Evolutionary conservation across 2,888 invertebrate species (phyloP).

Genomic region (Agriopis aurantiaria): DNA sequence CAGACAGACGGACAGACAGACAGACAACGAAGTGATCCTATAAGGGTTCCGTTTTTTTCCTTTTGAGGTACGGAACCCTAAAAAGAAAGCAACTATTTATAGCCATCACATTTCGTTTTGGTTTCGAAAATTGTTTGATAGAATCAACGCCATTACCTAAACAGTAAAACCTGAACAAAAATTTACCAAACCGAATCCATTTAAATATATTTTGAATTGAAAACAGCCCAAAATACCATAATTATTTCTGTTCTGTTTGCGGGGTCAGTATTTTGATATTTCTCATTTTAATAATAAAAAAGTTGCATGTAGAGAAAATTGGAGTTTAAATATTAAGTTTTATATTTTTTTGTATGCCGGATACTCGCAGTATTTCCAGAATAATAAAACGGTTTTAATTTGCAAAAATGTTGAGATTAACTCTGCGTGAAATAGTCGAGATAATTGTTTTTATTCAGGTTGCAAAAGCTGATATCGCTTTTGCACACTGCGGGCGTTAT

Average conservation of each 20-base stretch:
- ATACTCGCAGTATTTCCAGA: conserved; percentile 4
- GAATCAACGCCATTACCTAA: no score
- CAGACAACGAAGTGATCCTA: no score
- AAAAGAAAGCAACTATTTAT: no score
- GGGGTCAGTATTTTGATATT: background rate
- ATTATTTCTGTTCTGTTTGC: no score
- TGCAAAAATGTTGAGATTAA: conserved; percentile 14
- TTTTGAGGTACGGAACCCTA: no score
- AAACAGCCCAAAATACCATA: no score
- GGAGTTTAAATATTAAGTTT: conserved; percentile 23
- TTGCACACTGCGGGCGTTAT: background rate
- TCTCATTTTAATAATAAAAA: background rate
- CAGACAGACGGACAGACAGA: no score
- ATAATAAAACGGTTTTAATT: conserved; percentile 20
- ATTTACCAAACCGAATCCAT: no score
- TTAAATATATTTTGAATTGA: background rate
- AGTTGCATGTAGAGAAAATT: conserved; percentile 9
- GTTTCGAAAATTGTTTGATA: no score
- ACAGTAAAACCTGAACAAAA: no score
- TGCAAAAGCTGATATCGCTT: background rate
- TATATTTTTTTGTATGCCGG: conserved; percentile 3
- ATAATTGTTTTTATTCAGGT: conserved; percentile 11
- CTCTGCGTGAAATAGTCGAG: conserved; percentile 6
- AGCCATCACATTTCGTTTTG: no score
- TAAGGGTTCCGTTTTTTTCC: no score